phyloP scores from a whole-genome alignment of 2,888 invertebrate species.

The Plebejus melissa region DNA sequence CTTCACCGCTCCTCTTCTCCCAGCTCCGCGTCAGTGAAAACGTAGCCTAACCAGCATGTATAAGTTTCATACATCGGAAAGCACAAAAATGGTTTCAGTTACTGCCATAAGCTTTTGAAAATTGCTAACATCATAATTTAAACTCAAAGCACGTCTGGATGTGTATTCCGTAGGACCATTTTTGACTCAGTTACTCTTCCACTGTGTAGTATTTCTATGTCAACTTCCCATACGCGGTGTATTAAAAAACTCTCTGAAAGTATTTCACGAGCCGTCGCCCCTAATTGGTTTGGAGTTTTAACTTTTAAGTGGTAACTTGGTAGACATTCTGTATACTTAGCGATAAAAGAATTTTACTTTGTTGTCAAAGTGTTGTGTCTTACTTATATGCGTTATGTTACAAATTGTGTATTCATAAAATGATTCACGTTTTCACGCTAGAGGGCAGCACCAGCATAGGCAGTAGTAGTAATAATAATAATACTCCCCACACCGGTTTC shows the following conservation, averaged over 20 bases:
- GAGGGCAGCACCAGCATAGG: too few species aligned
- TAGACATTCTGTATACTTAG: neutral
- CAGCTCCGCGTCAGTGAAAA: too few species aligned
- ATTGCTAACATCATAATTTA: too few species aligned
- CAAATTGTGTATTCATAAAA: neutral
- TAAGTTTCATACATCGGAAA: too few species aligned
- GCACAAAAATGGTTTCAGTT: too few species aligned
- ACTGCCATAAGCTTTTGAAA: too few species aligned
- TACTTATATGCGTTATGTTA: neutral
- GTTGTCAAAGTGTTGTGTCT: neutral
- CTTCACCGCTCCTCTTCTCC: too few species aligned
- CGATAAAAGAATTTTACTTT: neutral
- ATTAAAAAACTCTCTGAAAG: conserved; percentile 1
- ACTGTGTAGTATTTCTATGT: neutral
- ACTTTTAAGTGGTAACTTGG: conserved; percentile 4
- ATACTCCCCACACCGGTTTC: too few species aligned
- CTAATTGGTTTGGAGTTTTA: neutral
- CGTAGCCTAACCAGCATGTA: too few species aligned
- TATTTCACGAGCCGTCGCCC: neutral
- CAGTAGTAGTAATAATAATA: too few species aligned
- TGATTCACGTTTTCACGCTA: neutral
- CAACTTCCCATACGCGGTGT: neutral
- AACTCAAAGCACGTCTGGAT: neutral
- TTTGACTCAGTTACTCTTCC: neutral
- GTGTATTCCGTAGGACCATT: neutral